Conservation (phyloP, 2,888 invertebrate species). For the Papilio gigon region DNA sequence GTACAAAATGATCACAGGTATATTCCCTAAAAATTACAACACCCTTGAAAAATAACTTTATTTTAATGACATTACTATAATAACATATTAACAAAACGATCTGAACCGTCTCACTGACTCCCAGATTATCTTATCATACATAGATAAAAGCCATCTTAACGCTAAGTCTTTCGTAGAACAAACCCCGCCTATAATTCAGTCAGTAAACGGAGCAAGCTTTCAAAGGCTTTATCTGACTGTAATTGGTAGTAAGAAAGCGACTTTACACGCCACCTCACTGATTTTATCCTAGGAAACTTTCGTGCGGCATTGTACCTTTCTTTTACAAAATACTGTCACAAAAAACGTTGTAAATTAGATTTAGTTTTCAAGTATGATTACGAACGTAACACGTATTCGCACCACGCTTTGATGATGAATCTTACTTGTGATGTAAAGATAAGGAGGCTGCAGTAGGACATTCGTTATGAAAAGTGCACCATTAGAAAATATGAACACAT, state of each 20-base stretch:
- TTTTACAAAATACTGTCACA: background rate
- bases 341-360: background rate
- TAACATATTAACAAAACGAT: background rate
- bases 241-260: slow-evolving; percentile 72
- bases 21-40: no score
- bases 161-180: slow-evolving; percentile 28
- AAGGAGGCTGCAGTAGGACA: background rate
- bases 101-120: background rate
- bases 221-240: slow-evolving; percentile 69
- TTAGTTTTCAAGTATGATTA: background rate
- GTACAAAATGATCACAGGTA: no score
- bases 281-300: slow-evolving; percentile 56
- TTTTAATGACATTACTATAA: no score
- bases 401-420: background rate
- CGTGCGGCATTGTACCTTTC: slow-evolving; percentile 56
- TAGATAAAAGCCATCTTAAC: slow-evolving; percentile 45
- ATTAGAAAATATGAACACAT: slow-evolving; percentile 20
- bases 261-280: slow-evolving; percentile 58
- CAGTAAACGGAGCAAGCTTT: slow-evolving; percentile 56
- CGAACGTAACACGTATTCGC: background rate
- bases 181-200: slow-evolving; percentile 36
- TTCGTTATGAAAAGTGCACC: background rate
- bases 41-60: no score
- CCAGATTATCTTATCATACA: slow-evolving; percentile 46
- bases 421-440: background rate